Evolutionary conservation across 2,888 invertebrate species (phyloP).

Genomic region (Megastigmus dorsalis): DNA sequence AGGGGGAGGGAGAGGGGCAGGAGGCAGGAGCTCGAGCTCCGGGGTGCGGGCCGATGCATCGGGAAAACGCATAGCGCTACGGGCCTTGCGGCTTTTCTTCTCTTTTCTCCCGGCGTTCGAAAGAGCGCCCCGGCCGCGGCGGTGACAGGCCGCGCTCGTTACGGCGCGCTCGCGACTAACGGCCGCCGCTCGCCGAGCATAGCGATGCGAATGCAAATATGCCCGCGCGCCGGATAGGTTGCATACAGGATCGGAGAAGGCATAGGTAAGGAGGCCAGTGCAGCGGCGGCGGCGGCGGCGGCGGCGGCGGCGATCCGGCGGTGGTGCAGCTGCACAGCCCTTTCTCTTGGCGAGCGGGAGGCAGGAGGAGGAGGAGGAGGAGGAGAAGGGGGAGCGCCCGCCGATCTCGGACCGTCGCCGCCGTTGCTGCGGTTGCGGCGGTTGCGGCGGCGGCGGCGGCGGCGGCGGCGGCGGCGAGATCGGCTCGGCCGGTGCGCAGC

Average conservation of each 20-base stretch:
- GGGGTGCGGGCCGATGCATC: too few species aligned
- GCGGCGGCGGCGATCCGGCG: too few species aligned
- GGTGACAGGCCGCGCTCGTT: conserved; percentile 6
- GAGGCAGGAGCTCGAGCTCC: background rate
- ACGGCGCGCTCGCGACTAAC: conserved; percentile 6
- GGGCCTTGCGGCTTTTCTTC: conserved; percentile 6
- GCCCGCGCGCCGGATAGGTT: background rate
- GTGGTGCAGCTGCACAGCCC: too few species aligned
- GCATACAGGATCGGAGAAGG: too few species aligned
- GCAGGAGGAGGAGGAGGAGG: background rate
- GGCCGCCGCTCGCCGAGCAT: too few species aligned
- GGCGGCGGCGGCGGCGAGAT: background rate
- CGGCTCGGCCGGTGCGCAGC: background rate
- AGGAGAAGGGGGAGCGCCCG: too few species aligned
- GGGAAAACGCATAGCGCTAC: conserved; percentile 14
- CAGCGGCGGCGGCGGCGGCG: too few species aligned
- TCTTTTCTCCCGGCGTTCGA: conserved; percentile 5
- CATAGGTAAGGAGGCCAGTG: too few species aligned
- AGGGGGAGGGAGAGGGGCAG: background rate
- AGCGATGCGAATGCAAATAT: conserved; percentile 14
- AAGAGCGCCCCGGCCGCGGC: background rate
- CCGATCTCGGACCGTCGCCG: too few species aligned
- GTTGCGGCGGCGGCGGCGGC: background rate
- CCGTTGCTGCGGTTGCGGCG: too few species aligned
- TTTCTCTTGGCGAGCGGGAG: too few species aligned